Evolutionary conservation across 2,113 vertebrate species (phyloP), one percentile per base, ranked within the genome.

Genomic region (Cheilinus undulatus): DNA sequence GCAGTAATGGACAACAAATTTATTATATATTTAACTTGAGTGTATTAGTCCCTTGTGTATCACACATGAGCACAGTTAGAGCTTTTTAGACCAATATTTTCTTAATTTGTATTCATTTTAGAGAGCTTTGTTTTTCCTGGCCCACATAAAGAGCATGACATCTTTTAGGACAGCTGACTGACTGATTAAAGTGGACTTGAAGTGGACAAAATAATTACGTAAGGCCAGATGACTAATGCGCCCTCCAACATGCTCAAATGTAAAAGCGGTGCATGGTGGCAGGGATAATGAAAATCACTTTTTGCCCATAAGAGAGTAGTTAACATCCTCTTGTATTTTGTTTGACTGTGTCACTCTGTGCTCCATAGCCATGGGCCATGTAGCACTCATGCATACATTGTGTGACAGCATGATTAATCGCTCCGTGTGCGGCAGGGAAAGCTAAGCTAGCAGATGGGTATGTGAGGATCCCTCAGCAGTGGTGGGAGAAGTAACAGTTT

Each of bases 371-470:
- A 64, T 4, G 51, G 71, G 85, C 67, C 76, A 64, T 82, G 17
- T 42, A 69, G 69, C 79, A 34, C 76, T 56, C 67, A 69, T 69
- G 86, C 86, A 65, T 64, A 65, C 63, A 61, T 63, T 53, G 68
- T 72, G 71, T 82, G 85, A 92, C 86, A 91, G 75, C 34, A 61
- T 92, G 89, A 92, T 90, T 90, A 86, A 91, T 87, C 71, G 76
- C 61, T 56, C 51, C 11, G 36, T 50, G 59, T 86, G 87, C 4
- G 26, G 78, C 23, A 76, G 76, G 71, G 66, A 40, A 82, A 84
- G 85, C 69, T 48, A 65, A 86, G 76, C 69, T 5, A 58, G 49
- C 62, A 72, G 79, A 82, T 52, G 64, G 88, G 88, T 77, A 65
- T 71, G 57, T 62, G 84, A 72, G 51, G 73, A 80, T 62, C 76